Evolutionary conservation across 92 coral and sea anemone genomes (phyloP).

Genomic region (Paramuricea clavata): DNA sequence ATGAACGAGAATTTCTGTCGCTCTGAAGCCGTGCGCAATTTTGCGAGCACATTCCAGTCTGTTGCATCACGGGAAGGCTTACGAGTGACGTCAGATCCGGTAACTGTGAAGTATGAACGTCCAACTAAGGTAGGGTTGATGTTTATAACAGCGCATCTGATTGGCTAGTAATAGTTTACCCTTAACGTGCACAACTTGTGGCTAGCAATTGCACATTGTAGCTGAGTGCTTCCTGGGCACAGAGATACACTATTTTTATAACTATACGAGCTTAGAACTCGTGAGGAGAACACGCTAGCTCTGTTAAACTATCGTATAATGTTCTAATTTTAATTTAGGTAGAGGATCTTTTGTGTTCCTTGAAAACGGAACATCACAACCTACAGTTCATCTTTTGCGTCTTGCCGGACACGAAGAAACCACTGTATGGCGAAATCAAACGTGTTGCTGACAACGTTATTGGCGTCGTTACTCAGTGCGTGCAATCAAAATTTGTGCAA

Average conservation of each 20-base stretch:
- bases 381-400: slow-evolving; percentile 81
- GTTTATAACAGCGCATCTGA: neutral
- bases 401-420: slow-evolving; percentile 72
- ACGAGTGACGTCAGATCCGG: slow-evolving; percentile 58
- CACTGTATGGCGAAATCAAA: slow-evolving; percentile 82
- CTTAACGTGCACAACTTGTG: too few species aligned
- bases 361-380: slow-evolving; percentile 7
- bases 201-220: too few species aligned
- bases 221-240: too few species aligned
- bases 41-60: slow-evolving; percentile 59
- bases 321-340: slow-evolving; percentile 55
- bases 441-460: slow-evolving; percentile 87
- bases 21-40: slow-evolving; percentile 42
- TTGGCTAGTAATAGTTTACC: too few species aligned
- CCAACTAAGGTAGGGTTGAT: slow-evolving; percentile 14
- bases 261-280: neutral
- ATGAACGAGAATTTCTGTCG: slow-evolving; percentile 43
- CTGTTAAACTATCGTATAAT: neutral
- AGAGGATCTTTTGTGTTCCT: slow-evolving; percentile 48
- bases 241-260: neutral
- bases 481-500: slow-evolving; percentile 67
- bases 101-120: slow-evolving; percentile 53
- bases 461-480: slow-evolving; percentile 90
- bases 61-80: slow-evolving; percentile 77
- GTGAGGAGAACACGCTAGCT: too few species aligned